Conservation (phyloP, 1,140 invertebrate species). For the Magallana angulata region DNA sequence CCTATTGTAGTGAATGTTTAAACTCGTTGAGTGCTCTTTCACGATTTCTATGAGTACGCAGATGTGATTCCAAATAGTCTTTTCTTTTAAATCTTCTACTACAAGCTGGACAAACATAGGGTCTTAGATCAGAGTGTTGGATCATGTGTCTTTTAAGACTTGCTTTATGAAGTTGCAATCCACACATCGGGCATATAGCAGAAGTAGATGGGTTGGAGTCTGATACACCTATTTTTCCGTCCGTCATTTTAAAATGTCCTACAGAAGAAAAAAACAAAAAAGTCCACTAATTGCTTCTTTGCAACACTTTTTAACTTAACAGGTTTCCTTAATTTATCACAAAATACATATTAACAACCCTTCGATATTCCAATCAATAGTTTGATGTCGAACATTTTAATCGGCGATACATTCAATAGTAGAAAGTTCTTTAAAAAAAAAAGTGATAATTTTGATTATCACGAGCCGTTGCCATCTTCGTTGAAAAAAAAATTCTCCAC, state of each 20-base stretch:
- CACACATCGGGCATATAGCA: constrained; percentile 8
- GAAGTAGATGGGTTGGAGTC: neutral
- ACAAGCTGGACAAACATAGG: constrained; percentile 36
- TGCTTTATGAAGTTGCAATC: constrained; percentile 19
- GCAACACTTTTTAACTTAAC: too few relatives aligned
- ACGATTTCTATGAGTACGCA: constrained; percentile 7
- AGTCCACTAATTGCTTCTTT: neutral
- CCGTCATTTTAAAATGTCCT: neutral
- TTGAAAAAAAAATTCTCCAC: too few relatives aligned
- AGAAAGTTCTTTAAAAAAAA: too few relatives aligned
- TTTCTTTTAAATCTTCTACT: neutral
- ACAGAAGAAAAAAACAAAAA: constrained; percentile 9
- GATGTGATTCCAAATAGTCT: constrained; percentile 12
- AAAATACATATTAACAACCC: too few relatives aligned
- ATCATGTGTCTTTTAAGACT: constrained; percentile 38
- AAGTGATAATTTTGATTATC: too few relatives aligned
- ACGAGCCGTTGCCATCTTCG: too few relatives aligned
- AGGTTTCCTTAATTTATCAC: too few relatives aligned
- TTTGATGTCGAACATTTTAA: too few relatives aligned
- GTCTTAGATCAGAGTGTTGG: constrained; percentile 13
- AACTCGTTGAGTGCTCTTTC: neutral
- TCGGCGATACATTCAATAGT: too few relatives aligned
- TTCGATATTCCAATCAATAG: too few relatives aligned
- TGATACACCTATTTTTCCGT: constrained; percentile 22
- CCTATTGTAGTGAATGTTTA: neutral